Conservation (phyloP, 2,113 vertebrate species). For the Melanocharis versteri region DNA sequence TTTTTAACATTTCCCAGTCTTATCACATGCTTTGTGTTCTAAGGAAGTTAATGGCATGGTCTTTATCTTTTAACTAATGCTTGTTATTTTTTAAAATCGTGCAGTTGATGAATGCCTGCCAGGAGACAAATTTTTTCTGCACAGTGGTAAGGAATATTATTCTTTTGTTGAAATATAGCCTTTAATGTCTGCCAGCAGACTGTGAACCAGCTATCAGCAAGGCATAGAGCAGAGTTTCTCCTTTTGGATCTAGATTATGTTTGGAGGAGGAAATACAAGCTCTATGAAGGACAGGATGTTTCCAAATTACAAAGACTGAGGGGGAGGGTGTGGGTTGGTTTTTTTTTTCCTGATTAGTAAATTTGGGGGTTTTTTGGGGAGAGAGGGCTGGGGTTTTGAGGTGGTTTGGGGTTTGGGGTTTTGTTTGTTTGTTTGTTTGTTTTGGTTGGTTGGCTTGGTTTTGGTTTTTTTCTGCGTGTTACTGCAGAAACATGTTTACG, state of each 20-base stretch:
- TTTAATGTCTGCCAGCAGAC: neutral
- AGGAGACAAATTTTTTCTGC: neutral
- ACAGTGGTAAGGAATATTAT: neutral
- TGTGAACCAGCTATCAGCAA: neutral
- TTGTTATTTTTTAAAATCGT: neutral
- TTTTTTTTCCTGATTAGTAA: neutral
- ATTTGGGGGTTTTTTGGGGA: neutral
- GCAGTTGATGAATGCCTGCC: neutral
- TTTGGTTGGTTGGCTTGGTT: neutral
- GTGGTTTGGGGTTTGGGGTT: neutral
- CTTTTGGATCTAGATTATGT: neutral
- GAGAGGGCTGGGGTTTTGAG: neutral
- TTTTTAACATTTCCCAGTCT: neutral
- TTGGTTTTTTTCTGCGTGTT: neutral
- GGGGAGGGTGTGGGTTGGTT: no score
- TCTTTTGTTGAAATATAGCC: neutral
- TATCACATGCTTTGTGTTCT: neutral
- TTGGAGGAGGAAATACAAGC: neutral
- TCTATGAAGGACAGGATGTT: neutral
- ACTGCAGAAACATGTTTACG: neutral
- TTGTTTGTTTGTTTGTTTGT: neutral
- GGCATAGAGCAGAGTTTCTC: neutral
- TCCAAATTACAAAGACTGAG: no score
- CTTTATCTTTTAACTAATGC: neutral
- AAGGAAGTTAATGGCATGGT: neutral